These are phyloP conservation scores for Psylliodes chrysocephalus DNA, from an alignment of 2,888 invertebrate species.

Conservation along the genomic window DNA sequence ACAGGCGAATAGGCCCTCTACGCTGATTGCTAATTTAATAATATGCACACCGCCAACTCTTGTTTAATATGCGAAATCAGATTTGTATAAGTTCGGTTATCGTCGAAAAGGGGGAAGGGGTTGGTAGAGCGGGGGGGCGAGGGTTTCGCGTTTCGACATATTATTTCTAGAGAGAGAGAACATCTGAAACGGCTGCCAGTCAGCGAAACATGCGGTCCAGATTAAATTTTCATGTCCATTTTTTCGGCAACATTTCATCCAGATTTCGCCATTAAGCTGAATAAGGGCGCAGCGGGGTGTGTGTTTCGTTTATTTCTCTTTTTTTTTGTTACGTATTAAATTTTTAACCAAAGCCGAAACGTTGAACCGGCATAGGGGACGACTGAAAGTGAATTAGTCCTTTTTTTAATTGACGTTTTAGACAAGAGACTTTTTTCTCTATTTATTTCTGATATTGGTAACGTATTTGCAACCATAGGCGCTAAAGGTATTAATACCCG, in stretches of 20 bases:
- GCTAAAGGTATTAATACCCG: no score
- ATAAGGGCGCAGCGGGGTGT: conserved; percentile 27
- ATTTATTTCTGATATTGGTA: not conserved
- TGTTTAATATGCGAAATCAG: conserved; percentile 66
- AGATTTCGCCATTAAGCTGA: conserved; percentile 27
- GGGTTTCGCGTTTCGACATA: conserved; percentile 41
- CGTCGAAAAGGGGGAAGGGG: conserved; percentile 38
- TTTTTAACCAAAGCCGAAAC: conserved; percentile 7
- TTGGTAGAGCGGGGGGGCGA: no score
- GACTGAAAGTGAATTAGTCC: not conserved
- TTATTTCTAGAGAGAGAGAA: conserved; percentile 24
- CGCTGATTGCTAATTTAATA: conserved; percentile 64
- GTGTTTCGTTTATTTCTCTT: conserved; percentile 23
- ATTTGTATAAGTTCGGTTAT: conserved; percentile 66
- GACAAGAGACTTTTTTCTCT: not conserved
- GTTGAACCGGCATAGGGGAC: no score
- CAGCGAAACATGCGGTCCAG: conserved; percentile 33
- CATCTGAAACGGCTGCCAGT: conserved; percentile 29
- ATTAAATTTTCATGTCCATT: conserved; percentile 36
- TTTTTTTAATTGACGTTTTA: not conserved
- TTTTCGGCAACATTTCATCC: conserved; percentile 28
- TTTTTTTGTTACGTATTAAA: conserved; percentile 20
- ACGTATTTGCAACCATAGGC: not conserved
- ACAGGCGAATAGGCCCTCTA: conserved; percentile 37
- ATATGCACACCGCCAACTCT: conserved; percentile 63